Base-by-base conservation (phyloP, 2,797 vertebrate genomes). In the Thamnophis elegans region DNA sequence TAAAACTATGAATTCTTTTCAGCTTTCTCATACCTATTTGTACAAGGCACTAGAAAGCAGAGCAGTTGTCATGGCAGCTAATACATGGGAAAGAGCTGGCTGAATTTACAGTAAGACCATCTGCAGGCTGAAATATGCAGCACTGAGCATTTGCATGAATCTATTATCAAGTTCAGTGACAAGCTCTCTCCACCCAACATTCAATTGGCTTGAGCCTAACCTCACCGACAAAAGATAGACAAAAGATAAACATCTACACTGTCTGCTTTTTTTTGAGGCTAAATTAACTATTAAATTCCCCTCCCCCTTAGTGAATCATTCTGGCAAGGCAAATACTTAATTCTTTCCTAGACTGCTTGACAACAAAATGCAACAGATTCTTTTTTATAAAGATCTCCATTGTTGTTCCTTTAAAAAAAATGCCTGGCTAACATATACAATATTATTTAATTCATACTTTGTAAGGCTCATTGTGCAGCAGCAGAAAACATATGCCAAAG, bases 11-110 rank as follows among this genome's bases (percentile, higher is more conserved):
- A 96, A 92, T 94, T 96, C 93, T 93, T 91, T 94, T 14, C 36
- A 73, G 95, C 93, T 96, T 94, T 87, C 92, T 1, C 78, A 93
- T 93, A 94, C 95, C 95, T 87, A 94, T 93, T 94, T 78, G 90
- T 36, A 3, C 93, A 54, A 91, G 94, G 94, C 94, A 94, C 73
- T 94, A 88, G 85, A 54, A 93, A 92, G 89, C 93, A 92, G 62
- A 1, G 0, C 92, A 91, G 97, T 97, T 97, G 95, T 94, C 96
- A 97, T 93, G 96, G 97, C 95, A 98, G 97, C 97, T 91, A 89
- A 95, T 91, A 90, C 94, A 91, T 95, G 94, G 94, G 92, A 55
- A 92, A 90, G 94, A 94, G 95, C 93, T 18, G 14, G 91, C 89
- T 94, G 94, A 90, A 93, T 91, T 94, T 94, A 95, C 94, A 94